Percentiles rank a stretch among this genome's conserved stretches.
Evolutionary conservation across 2,888 invertebrate genomes (phyloP).

Genomic region (Agrenia bidenticulata): DNA sequence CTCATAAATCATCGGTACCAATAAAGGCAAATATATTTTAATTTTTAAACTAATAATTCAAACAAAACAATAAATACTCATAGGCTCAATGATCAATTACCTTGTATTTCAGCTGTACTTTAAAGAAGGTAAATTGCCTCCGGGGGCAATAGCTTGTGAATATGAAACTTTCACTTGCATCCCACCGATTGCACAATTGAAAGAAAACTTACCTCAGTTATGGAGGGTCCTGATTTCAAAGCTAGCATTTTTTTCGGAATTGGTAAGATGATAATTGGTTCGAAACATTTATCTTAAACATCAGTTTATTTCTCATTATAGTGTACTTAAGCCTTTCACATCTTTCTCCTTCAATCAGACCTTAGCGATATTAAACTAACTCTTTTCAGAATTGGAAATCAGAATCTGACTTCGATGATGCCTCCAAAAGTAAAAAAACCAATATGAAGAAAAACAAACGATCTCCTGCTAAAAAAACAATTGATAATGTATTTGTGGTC

Average conservation of each 20-base stretch:
- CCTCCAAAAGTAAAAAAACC: neutral
- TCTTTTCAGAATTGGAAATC: no score
- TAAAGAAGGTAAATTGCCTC: neutral
- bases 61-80: no score
- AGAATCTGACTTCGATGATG: neutral
- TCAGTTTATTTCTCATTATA: neutral
- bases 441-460: neutral
- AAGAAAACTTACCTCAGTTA: neutral
- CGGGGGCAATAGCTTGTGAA: neutral
- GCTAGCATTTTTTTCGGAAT: neutral
- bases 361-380: no score
- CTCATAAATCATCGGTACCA: no score
- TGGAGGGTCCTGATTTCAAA: neutral
- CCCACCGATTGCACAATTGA: neutral
- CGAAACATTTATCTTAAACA: neutral
- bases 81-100: no score
- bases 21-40: no score
- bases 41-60: no score
- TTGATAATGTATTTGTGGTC: no score
- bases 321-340: no score
- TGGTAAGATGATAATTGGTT: neutral
- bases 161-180: neutral
- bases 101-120: constrained; percentile 6
- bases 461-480: no score
- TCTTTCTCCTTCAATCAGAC: no score